Percentiles rank a stretch among this genome's conserved stretches.
Evolutionary conservation across 1,140 invertebrate genomes (phyloP).

Genomic region (Chelonus insularis): DNA sequence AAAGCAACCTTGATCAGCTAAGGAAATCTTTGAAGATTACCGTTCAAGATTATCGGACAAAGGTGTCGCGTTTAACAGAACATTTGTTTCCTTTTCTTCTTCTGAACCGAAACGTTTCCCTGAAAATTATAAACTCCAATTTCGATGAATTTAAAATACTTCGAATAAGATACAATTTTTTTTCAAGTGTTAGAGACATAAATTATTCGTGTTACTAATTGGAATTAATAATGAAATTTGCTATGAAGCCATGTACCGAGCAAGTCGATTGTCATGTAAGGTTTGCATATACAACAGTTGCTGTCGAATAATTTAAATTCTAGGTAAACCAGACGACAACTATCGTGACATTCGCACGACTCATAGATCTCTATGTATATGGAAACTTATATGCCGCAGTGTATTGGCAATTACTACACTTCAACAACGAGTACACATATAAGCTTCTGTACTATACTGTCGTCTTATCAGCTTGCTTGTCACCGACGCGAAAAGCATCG

Average conservation of each 20-base stretch:
- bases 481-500: constrained; percentile 28
- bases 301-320: constrained; percentile 50
- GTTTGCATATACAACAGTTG: constrained; percentile 31
- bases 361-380: background rate
- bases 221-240: background rate
- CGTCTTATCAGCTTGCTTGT: constrained; percentile 40
- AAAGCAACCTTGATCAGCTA: constrained; percentile 23
- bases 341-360: constrained; percentile 8
- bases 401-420: constrained; percentile 14
- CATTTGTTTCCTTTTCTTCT: constrained; percentile 35
- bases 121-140: too few relatives aligned
- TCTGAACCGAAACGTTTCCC: too few relatives aligned
- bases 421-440: constrained; percentile 23
- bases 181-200: too few relatives aligned
- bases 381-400: background rate
- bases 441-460: constrained; percentile 28
- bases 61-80: constrained; percentile 42
- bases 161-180: too few relatives aligned
- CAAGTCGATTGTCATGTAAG: constrained; percentile 26
- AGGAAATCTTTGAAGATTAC: constrained; percentile 39
- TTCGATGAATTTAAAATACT: too few relatives aligned
- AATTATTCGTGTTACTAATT: too few relatives aligned
- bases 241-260: background rate
- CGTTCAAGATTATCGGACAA: constrained; percentile 36
- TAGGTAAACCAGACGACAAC: constrained; percentile 21